Percentiles rank a stretch among this genome's conserved stretches.
These are phyloP conservation scores for Staurois parvus DNA, from an alignment of 2,797 vertebrate species.

Conservation along the genomic window DNA sequence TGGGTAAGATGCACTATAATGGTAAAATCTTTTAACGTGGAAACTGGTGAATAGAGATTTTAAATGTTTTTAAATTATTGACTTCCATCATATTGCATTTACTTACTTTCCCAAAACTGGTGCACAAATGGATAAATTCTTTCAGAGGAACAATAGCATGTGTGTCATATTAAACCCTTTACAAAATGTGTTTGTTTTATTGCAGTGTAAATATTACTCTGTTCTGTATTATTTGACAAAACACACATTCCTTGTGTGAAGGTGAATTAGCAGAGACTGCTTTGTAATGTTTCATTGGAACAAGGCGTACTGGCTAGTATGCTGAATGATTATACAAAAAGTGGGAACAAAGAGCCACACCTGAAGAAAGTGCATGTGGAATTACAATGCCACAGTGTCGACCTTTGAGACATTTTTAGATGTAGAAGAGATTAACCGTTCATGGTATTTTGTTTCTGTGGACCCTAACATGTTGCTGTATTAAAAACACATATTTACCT, in stretches of 20 bases:
- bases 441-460: not conserved
- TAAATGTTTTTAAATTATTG: not conserved
- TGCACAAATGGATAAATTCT: not conserved
- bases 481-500: not conserved
- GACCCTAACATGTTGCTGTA: not conserved
- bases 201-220: slow-evolving; percentile 12
- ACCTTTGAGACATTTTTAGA: not conserved
- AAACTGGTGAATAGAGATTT: no score
- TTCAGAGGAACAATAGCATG: not conserved
- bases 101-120: not conserved
- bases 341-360: not conserved
- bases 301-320: not conserved
- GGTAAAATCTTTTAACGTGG: no score
- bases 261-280: not conserved
- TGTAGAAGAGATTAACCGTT: not conserved
- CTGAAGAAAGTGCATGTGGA: not conserved
- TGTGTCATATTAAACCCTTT: not conserved
- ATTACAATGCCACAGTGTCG: not conserved
- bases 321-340: not conserved
- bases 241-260: not conserved
- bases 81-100: not conserved
- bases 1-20: no score
- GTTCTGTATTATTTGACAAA: not conserved
- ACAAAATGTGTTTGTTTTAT: not conserved
- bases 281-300: not conserved